phyloP scores from a whole-genome alignment of 2,888 invertebrate species.

The Girardia tigrina region DNA sequence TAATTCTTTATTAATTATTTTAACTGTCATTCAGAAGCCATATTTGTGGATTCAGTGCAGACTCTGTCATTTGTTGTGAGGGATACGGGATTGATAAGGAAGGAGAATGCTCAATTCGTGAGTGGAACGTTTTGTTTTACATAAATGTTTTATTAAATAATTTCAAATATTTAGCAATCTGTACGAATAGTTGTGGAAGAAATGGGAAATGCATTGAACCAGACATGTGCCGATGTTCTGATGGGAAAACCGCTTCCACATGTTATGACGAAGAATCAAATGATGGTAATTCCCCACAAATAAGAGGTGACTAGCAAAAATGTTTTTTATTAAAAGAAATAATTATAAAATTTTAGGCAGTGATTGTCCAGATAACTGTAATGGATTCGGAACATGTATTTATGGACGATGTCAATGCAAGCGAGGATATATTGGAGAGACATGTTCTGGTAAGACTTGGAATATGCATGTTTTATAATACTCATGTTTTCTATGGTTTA shows the following conservation, averaged over 20 bases:
- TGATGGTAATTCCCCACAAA: background rate
- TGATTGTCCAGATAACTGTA: slow-evolving; percentile 12
- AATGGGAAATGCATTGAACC: slow-evolving; percentile 21
- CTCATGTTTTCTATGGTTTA: too few relatives aligned
- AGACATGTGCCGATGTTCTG: slow-evolving; percentile 25
- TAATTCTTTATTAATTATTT: too few relatives aligned
- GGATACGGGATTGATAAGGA: background rate
- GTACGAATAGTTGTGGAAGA: slow-evolving; percentile 3
- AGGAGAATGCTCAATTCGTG: background rate
- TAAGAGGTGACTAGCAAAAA: background rate
- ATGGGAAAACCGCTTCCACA: background rate
- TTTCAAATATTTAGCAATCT: background rate
- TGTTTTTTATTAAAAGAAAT: too few relatives aligned
- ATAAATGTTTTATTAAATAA: background rate
- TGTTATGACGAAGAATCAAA: background rate
- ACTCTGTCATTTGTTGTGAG: background rate
- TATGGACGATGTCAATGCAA: slow-evolving; percentile 24
- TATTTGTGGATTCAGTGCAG: background rate
- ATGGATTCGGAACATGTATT: background rate
- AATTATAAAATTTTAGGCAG: slow-evolving; percentile 16
- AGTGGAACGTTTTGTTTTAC: background rate
- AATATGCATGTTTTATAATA: too few relatives aligned
- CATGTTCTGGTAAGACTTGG: slow-evolving; percentile 19
- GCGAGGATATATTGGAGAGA: background rate
- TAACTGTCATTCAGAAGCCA: too few relatives aligned